Evolutionary conservation across 2,113 vertebrate species (phyloP).

Genomic region (Corythaixoides concolor): DNA sequence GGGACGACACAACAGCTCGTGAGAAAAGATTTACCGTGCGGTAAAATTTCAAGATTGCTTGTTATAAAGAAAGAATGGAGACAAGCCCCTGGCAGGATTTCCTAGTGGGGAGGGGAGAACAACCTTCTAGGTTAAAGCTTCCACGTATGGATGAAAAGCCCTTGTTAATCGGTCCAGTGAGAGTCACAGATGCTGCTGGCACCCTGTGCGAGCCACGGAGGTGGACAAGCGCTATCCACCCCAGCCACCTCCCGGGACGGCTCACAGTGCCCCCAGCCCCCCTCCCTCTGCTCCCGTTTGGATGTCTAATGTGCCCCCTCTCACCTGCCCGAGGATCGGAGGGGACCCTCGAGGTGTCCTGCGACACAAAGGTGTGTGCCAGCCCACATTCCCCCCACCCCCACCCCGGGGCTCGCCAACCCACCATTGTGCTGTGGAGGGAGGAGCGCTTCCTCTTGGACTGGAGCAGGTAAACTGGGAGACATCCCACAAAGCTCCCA

Average conservation of each 20-base stretch:
- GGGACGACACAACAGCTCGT: not conserved
- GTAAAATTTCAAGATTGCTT: not conserved
- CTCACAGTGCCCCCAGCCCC: accelerated
- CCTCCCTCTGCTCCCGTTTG: not conserved
- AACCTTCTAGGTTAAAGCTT: not conserved
- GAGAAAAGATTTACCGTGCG: not conserved
- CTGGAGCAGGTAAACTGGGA: conserved; percentile 21
- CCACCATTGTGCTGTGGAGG: not conserved
- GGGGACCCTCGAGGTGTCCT: not conserved
- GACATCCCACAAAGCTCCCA: not conserved
- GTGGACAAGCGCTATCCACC: not conserved
- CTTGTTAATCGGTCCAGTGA: accelerated
- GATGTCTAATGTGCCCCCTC: accelerated
- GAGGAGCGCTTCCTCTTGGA: not conserved
- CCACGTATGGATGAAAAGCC: not conserved
- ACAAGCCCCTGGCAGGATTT: not conserved
- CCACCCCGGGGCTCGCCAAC: not conserved
- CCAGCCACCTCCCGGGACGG: not conserved
- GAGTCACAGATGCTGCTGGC: not conserved
- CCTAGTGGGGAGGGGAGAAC: not conserved
- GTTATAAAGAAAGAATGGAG: not conserved
- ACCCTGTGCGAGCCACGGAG: not conserved
- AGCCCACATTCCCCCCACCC: not conserved
- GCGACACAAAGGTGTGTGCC: not conserved
- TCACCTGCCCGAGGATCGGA: accelerated